Evolutionary conservation across 2,797 vertebrate species (phyloP).

Genomic region (Alauda arvensis): DNA sequence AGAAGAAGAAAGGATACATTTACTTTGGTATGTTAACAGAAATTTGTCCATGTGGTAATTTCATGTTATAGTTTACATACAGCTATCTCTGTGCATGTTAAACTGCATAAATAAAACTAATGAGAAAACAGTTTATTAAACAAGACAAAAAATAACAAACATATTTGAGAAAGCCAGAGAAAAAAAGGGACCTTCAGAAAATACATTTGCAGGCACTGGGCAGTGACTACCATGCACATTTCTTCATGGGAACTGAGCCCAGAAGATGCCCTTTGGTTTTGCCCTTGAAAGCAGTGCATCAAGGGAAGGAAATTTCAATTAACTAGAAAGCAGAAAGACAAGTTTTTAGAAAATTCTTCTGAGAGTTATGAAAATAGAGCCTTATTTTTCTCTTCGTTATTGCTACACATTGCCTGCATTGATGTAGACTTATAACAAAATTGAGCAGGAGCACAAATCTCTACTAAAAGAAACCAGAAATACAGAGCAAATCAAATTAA

Average conservation of each 20-base stretch:
- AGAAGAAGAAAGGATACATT: background rate
- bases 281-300: slow-evolving; percentile 1
- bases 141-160: background rate
- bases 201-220: background rate
- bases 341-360: slow-evolving; percentile 1
- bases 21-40: background rate
- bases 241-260: background rate
- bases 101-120: background rate
- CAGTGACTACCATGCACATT: background rate
- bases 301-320: slow-evolving; percentile 16
- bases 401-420: background rate
- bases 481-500: background rate
- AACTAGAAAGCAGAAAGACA: background rate
- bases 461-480: background rate
- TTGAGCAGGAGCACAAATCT: background rate
- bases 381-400: background rate
- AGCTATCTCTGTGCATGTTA: background rate
- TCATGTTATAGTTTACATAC: background rate
- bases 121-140: background rate
- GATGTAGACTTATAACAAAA: background rate
- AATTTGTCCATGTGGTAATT: background rate
- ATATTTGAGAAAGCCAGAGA: background rate
- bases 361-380: background rate
- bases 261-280: background rate
- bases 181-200: background rate